Percentiles rank a stretch among this genome's conserved stretches.
These are phyloP conservation scores for Ceryle rudis DNA, from an alignment of 2,797 vertebrate genomes.

Conservation along the genomic window DNA sequence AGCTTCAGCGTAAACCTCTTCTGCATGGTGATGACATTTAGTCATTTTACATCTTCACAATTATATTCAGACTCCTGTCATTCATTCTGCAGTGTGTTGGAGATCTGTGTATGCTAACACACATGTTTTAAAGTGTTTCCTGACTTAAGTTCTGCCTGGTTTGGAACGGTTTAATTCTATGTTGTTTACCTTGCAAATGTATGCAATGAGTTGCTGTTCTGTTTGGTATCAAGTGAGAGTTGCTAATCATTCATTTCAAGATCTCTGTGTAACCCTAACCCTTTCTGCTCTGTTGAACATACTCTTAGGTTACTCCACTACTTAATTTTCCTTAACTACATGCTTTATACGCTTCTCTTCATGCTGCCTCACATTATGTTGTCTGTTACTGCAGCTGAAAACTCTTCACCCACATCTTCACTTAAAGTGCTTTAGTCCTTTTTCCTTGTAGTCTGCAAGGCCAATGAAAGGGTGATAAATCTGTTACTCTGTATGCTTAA, in stretches of 20 bases:
- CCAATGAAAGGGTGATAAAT: background rate
- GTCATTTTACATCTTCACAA: background rate
- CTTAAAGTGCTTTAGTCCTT: background rate
- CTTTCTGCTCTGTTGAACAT: background rate
- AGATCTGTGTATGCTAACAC: background rate
- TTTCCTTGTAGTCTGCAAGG: background rate
- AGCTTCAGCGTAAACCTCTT: background rate
- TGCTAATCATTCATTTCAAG: background rate
- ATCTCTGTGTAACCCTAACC: background rate
- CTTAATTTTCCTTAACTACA: background rate
- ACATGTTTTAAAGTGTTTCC: background rate
- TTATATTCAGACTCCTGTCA: background rate
- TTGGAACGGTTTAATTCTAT: background rate
- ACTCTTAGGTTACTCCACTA: background rate
- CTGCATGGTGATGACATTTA: fast-evolving
- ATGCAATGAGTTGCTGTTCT: background rate
- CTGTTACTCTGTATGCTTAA: background rate
- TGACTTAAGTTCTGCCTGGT: background rate
- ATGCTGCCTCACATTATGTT: background rate
- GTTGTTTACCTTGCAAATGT: background rate
- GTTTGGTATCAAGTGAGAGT: background rate
- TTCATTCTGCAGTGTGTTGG: background rate
- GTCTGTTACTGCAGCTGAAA: background rate
- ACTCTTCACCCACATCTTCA: background rate
- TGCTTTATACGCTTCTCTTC: background rate